Base-by-base conservation (phyloP, 2,797 vertebrate genomes). In the Chloroceryle amazona region DNA sequence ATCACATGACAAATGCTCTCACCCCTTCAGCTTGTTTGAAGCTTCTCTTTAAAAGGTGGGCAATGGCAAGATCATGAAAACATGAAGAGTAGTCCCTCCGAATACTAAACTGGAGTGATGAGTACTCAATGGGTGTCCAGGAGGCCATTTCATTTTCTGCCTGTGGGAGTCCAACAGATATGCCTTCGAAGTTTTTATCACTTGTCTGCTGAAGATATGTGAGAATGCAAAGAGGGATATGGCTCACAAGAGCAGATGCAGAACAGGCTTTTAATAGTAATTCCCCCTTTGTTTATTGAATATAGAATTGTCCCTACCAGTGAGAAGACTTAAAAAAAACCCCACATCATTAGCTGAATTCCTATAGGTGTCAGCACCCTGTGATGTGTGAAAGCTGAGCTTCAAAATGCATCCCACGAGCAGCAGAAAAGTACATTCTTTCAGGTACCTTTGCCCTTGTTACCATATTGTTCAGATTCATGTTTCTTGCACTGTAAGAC, bases 381-480 rank as follows among this genome's bases (percentile, higher is more conserved):
- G 18, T 42, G 67, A 74, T 87, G n/a, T 81, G 81, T 62, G 68
- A 94, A 83, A 65, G 49, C 25, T 81, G 35, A 75, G 63, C 44
- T 85, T 58, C 33, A 83, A 94, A 96, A 93, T 46, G 19, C 33
- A 85, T 80, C 33, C 58, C 47, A 61, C 1, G 11, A 91, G 74
- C 28, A 85, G 66, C 57, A 85, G 33, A 78, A 90, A 82, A 81
- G 51, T 35, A 28, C 44, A 65, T 51, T 95, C 19, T 81, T 75
- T 87, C 55, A 86, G 28, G 16, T 90, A 68, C 15, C 28, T 89
- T 83, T 94, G 74, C 44, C 73, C 61, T 68, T 86, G 58, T 85
- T 87, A 89, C 51, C n/a, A 83, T 52, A 57, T 74, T 86, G 68
- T 85, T 94, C 76, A 93, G 73, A 73, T 57, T 92, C 70, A 17